Conservation (phyloP, 2,113 vertebrate species). For the Hypocryptadius cinnamomeus region DNA sequence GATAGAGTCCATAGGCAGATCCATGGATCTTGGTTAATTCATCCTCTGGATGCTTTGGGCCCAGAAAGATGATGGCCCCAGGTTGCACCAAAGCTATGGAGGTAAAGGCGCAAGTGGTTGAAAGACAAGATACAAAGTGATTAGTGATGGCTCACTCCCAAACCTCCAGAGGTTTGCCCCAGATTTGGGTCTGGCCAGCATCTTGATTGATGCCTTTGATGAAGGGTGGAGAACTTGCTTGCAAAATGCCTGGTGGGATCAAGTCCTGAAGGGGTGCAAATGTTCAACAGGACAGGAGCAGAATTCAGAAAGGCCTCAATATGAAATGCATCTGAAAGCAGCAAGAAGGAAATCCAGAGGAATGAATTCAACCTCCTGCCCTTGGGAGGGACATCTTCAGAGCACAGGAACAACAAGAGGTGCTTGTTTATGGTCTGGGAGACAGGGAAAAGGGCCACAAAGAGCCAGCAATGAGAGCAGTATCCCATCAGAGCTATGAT, state of each 20-base stretch:
- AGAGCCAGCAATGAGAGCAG: background rate
- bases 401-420: background rate
- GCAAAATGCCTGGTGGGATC: background rate
- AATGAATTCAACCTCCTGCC: background rate
- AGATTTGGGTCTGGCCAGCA: background rate
- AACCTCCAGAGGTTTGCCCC: background rate
- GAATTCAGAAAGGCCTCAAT: background rate
- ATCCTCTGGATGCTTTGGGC: background rate
- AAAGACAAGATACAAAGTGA: background rate
- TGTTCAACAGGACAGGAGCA: background rate
- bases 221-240: background rate
- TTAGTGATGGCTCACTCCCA: background rate
- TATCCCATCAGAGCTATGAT: background rate
- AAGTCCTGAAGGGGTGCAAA: rapidly evolving
- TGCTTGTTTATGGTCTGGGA: background rate
- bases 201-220: background rate
- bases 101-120: background rate
- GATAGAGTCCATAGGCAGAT: background rate
- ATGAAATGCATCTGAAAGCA: background rate
- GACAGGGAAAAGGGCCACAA: background rate
- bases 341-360: background rate
- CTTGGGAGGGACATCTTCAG: background rate
- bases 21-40: background rate
- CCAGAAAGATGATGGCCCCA: background rate
- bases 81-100: background rate